Conservation (phyloP, 2,888 invertebrate species). For the Oxytorus armatus region DNA sequence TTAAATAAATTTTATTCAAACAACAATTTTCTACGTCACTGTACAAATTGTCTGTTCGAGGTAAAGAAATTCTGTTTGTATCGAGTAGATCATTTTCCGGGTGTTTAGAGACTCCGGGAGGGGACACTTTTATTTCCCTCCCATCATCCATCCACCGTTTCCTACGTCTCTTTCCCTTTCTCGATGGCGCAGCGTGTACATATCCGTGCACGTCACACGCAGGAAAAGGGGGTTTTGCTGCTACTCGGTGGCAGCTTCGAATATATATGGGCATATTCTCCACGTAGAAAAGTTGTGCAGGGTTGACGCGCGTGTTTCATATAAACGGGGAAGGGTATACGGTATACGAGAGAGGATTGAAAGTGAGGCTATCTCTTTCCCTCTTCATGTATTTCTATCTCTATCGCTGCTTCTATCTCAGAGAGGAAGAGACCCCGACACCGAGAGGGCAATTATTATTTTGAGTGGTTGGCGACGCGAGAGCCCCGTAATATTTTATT, state of each 20-base stretch:
- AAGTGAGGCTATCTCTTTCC: slow-evolving; percentile 6
- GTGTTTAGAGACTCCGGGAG: slow-evolving; percentile 33
- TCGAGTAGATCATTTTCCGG: slow-evolving; percentile 1
- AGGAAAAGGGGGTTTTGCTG: slow-evolving; percentile 38
- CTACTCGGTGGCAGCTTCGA: not conserved
- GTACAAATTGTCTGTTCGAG: not conserved
- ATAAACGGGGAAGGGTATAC: slow-evolving; percentile 36
- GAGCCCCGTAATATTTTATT: slow-evolving; percentile 82
- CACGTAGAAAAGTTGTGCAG: slow-evolving; percentile 46
- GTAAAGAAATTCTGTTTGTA: not conserved
- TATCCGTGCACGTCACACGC: slow-evolving; percentile 59
- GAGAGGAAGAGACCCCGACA: slow-evolving; percentile 71
- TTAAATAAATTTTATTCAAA: too few species aligned
- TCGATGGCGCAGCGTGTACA: slow-evolving; percentile 37
- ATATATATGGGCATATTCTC: slow-evolving; percentile 6
- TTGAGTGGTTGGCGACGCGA: slow-evolving; percentile 82
- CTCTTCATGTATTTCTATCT: not conserved
- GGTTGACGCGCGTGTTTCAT: slow-evolving; percentile 53
- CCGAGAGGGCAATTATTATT: slow-evolving; percentile 82
- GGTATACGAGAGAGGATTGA: slow-evolving; percentile 35
- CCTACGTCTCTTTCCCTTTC: slow-evolving; percentile 27
- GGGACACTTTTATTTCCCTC: slow-evolving; percentile 71
- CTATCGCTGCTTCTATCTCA: slow-evolving; percentile 27
- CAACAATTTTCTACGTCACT: too few species aligned
- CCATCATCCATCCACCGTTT: slow-evolving; percentile 21